phyloP scores from a whole-genome alignment of 2,888 invertebrate genomes.

The Synanthedon tipuliformis region DNA sequence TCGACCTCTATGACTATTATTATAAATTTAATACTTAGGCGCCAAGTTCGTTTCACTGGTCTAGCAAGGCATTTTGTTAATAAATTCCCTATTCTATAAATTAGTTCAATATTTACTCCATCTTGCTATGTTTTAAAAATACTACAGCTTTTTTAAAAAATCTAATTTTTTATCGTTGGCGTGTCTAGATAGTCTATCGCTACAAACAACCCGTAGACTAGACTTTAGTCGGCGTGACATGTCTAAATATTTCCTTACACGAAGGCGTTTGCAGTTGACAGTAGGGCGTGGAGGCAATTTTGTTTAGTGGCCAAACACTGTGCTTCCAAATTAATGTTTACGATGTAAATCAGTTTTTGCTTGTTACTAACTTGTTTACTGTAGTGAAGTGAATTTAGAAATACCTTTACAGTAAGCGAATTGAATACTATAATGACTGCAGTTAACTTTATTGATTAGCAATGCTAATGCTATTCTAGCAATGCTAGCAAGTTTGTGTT shows the following conservation, averaged over 20 bases:
- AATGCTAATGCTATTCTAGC: too few species aligned
- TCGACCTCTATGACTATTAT: too few species aligned
- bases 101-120: too few species aligned
- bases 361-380: slow-evolving; percentile 32
- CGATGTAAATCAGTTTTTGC: slow-evolving; percentile 30
- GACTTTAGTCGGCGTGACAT: slow-evolving; percentile 35
- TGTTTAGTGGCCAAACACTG: slow-evolving; percentile 47
- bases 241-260: slow-evolving; percentile 42
- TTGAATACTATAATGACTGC: not conserved
- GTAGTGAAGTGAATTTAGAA: not conserved
- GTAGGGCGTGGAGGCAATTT: slow-evolving; percentile 24
- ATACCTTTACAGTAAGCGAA: not conserved
- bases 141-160: too few species aligned
- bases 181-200: slow-evolving; percentile 9
- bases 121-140: too few species aligned
- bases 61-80: too few species aligned
- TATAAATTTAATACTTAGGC: too few species aligned
- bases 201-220: slow-evolving; percentile 17
- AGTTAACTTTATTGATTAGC: too few species aligned
- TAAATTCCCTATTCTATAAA: too few species aligned
- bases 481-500: too few species aligned
- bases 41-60: too few species aligned
- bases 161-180: not conserved
- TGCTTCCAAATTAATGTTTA: slow-evolving; percentile 45
- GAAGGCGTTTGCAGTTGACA: slow-evolving; percentile 59